A percentile compares a stretch with the other conserved stretches of the same genome.
Evolutionary conservation across 2,888 invertebrate genomes (phyloP).

Genomic region (Drosophila paracracens): DNA sequence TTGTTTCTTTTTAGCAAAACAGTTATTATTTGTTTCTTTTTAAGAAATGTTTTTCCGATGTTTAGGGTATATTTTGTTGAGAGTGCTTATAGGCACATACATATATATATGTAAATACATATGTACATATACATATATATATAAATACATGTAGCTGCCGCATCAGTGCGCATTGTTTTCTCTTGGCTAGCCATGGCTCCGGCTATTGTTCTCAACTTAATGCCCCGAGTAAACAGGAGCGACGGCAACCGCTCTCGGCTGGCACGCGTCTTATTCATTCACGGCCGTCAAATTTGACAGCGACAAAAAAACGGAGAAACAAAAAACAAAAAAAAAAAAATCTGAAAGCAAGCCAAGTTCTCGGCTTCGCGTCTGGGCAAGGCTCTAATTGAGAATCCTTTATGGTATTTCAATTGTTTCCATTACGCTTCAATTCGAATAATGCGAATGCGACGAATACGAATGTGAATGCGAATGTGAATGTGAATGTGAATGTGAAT

Average conservation of each 20-base stretch:
- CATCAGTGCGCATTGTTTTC: conserved; percentile 49
- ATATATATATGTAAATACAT: neutral
- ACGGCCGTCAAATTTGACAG: conserved; percentile 83
- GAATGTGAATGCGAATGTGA: conserved; percentile 21
- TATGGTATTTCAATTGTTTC: conserved; percentile 82
- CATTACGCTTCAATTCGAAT: conserved; percentile 79
- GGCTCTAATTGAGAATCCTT: conserved; percentile 81
- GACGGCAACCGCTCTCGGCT: conserved; percentile 30
- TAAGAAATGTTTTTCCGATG: neutral
- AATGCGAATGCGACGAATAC: conserved; percentile 23
- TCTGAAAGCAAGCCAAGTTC: conserved; percentile 48
- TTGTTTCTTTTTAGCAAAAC: neutral
- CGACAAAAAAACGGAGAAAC: conserved; percentile 41
- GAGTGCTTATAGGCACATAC: neutral
- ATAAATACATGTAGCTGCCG: neutral
- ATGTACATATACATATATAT: neutral
- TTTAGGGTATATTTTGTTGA: neutral
- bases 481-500: conserved; percentile 3
- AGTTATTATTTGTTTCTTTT: neutral
- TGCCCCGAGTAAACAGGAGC: conserved; percentile 61
- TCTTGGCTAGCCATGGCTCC: conserved; percentile 26
- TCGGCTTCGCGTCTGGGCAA: conserved; percentile 53
- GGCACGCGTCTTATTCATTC: conserved; percentile 76
- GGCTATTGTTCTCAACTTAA: conserved; percentile 67
- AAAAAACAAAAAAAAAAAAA: conserved; percentile 11